These are phyloP conservation scores for Phenacoccus solenopsis DNA, from an alignment of 1,140 invertebrate genomes.

Conservation along the genomic window DNA sequence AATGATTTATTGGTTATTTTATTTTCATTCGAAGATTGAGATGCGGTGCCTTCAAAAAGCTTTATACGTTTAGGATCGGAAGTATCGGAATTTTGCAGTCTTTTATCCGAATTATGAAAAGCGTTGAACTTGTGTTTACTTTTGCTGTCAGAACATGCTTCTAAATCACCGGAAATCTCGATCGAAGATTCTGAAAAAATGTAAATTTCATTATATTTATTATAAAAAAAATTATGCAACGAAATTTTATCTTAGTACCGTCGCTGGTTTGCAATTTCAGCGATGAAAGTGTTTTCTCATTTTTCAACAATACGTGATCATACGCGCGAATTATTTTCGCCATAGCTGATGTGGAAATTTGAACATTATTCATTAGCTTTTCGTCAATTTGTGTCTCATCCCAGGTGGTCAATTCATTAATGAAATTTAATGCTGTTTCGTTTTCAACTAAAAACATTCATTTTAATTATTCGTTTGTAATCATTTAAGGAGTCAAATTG, in stretches of 20 bases:
- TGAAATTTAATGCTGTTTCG: constrained; percentile 89
- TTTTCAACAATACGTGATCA: constrained; percentile 65
- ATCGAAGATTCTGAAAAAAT: background rate
- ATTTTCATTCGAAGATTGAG: background rate
- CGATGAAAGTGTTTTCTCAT: background rate
- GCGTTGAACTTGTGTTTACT: background rate
- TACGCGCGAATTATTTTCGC: constrained; percentile 93
- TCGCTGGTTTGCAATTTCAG: background rate
- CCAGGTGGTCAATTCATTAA: constrained; percentile 93
- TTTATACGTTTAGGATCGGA: background rate
- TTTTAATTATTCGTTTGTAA: background rate
- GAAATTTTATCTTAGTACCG: background rate
- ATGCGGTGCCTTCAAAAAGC: background rate
- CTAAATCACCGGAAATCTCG: background rate
- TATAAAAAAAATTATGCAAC: too few species aligned
- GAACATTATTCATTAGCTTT: constrained; percentile 82
- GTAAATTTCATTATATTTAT: too few species aligned
- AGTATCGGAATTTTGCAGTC: background rate
- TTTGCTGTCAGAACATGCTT: background rate
- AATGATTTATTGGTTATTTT: background rate
- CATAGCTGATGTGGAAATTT: constrained; percentile 83
- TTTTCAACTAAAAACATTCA: constrained; percentile 62
- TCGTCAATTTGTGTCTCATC: constrained; percentile 94
- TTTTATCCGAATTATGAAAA: background rate
- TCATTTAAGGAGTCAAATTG: background rate